Percentiles rank a stretch among this genome's conserved stretches.
These are phyloP conservation scores for Erebia epiphron DNA, from an alignment of 2,888 invertebrate genomes.

Conservation along the genomic window DNA sequence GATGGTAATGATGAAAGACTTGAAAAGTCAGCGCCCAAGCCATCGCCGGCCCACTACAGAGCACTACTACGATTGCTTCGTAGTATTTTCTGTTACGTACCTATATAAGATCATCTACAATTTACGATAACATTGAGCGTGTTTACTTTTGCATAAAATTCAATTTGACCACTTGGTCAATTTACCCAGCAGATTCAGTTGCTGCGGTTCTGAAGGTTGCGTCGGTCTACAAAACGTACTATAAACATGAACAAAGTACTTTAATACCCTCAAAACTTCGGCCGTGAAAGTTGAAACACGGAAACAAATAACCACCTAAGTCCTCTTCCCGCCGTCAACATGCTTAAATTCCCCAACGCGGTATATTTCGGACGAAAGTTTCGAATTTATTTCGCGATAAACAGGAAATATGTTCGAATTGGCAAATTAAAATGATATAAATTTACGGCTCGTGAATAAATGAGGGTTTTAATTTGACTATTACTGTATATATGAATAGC, in stretches of 20 bases:
- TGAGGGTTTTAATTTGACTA: background rate
- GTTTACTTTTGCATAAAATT: too few species aligned
- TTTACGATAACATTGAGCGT: too few species aligned
- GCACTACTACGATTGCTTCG: too few species aligned
- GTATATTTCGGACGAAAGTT: background rate
- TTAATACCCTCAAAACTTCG: conserved; percentile 16
- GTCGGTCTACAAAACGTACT: background rate
- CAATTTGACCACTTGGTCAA: too few species aligned
- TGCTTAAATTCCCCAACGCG: background rate
- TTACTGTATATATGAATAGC: too few species aligned
- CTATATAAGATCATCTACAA: too few species aligned
- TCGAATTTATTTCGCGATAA: conserved; percentile 11
- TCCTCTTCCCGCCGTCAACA: conserved; percentile 8
- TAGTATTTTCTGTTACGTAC: too few species aligned
- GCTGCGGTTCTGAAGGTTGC: too few species aligned
- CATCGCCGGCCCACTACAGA: too few species aligned
- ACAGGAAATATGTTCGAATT: conserved; percentile 11
- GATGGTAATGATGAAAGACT: too few species aligned
- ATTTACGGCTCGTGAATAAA: background rate
- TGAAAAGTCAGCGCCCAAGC: too few species aligned
- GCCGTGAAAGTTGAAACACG: conserved; percentile 10
- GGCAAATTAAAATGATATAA: conserved; percentile 9
- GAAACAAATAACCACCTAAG: conserved; percentile 15
- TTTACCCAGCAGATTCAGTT: too few species aligned
- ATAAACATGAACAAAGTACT: conserved; percentile 9